These are phyloP conservation scores for Channa argus DNA, from an alignment of 2,113 vertebrate species.

Conservation along the genomic window DNA sequence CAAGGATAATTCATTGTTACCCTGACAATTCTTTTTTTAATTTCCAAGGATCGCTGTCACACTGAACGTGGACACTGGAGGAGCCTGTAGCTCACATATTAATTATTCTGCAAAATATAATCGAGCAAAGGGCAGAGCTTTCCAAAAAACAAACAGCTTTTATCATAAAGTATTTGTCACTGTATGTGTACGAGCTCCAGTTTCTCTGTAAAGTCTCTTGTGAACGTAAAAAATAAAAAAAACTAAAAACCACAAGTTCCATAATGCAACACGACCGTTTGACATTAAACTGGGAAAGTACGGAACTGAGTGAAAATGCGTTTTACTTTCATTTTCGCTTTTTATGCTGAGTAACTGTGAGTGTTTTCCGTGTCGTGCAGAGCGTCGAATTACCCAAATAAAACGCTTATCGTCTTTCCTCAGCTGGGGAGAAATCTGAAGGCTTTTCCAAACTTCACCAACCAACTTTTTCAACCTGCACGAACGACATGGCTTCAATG, in stretches of 20 bases:
- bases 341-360: conserved; percentile 75
- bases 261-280: conserved; percentile 44
- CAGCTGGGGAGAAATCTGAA: background rate
- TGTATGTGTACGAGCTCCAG: no score
- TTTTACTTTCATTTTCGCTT: conserved; percentile 83
- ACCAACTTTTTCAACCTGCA: background rate
- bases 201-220: no score
- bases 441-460: background rate
- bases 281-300: conserved; percentile 48
- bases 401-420: background rate
- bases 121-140: no score
- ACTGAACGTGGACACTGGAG: no score
- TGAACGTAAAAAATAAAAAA: no score
- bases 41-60: no score
- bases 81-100: no score
- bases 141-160: no score
- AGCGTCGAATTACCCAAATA: conserved; percentile 22
- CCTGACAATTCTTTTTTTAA: no score
- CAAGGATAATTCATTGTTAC: no score
- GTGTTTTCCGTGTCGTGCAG: conserved; percentile 10
- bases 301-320: conserved; percentile 43
- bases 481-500: conserved; percentile 74
- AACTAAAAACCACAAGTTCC: conserved; percentile 60
- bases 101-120: no score
- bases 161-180: no score